Percentiles rank a stretch among this genome's conserved stretches.
phyloP scores from a whole-genome alignment of 2,888 invertebrate species.

The Coenonympha glycerion region DNA sequence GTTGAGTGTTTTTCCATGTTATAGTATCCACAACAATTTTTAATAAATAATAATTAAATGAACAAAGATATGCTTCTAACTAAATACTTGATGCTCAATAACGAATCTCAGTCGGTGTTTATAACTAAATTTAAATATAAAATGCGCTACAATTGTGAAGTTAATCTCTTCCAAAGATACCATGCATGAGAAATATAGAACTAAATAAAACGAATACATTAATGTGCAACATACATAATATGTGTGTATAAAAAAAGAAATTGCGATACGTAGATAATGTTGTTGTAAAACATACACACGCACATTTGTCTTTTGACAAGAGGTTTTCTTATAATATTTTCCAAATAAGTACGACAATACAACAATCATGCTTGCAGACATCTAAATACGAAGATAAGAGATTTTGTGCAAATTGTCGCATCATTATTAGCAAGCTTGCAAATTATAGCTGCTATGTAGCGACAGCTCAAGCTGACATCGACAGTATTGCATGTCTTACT shows the following conservation, averaged over 20 bases:
- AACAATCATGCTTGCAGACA: slow-evolving; percentile 1
- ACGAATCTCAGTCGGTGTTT: too few species aligned
- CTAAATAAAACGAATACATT: not conserved
- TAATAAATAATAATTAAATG: too few species aligned
- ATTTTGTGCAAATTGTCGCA: not conserved
- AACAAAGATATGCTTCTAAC: too few species aligned
- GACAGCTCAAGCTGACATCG: slow-evolving; percentile 46
- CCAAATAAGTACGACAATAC: slow-evolving; percentile 1
- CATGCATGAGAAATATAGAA: not conserved
- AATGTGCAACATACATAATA: too few species aligned
- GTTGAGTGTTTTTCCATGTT: too few species aligned
- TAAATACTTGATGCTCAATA: too few species aligned
- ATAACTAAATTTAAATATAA: not conserved
- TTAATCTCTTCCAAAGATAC: not conserved
- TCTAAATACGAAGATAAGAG: not conserved
- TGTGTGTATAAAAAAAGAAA: too few species aligned
- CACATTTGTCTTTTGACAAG: too few species aligned
- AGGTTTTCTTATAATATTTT: too few species aligned
- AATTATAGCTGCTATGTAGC: slow-evolving; percentile 15
- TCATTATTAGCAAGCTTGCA: slow-evolving; percentile 7
- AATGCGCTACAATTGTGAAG: not conserved
- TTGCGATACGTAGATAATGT: too few species aligned
- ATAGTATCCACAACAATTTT: too few species aligned
- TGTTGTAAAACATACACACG: too few species aligned
- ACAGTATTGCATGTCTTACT: slow-evolving; percentile 58